Evolutionary conservation across 2,888 invertebrate genomes (phyloP), one percentile per base, ranked within the genome.

Genomic region (Zeuzera pyrina): DNA sequence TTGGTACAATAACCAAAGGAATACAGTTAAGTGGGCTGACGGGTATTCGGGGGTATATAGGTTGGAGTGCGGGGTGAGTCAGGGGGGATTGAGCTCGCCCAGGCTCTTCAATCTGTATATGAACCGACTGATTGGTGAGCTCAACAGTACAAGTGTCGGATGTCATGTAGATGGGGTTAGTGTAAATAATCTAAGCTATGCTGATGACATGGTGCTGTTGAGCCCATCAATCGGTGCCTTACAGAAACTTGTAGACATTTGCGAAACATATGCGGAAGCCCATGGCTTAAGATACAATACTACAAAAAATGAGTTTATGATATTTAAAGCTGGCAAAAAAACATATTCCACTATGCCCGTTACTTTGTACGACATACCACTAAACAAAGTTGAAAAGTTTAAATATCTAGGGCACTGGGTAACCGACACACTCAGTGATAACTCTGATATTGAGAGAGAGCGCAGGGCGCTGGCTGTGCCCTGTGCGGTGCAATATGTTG

Each of bases 31-130:
- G 7, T 43, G 45, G 47, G 35, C 15, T 2, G n/a, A n/a, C n/a
- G n/a, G n/a, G n/a, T n/a, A n/a, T n/a, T n/a, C n/a, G n/a, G n/a
- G n/a, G n/a, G n/a, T n/a, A n/a, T n/a, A n/a, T n/a, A n/a, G n/a
- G n/a, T n/a, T n/a, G n/a, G n/a, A n/a, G n/a, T n/a, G n/a, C n/a
- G n/a, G n/a, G n/a, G n/a, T n/a, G n/a, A n/a, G n/a, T n/a, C n/a
- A n/a, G n/a, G n/a, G n/a, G n/a, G 43, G 46, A 2, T 15, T 42
- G 19, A 41, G 36, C 2, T 51, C 51, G 2, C 49, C 47, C 3
- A 27, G 16, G 14, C 35, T 47, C 1, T 32, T 36, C 31, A 38
- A 35, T 5, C n/a, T 35, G 3, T 40, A 35, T 14, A 23, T 36
- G 3, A 15, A 30, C 19, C 1, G 2, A n/a, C 23, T 40, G 7